These are phyloP conservation scores for Scaptomyza parva DNA, from an alignment of 2,888 invertebrate genomes.

Conservation along the genomic window DNA sequence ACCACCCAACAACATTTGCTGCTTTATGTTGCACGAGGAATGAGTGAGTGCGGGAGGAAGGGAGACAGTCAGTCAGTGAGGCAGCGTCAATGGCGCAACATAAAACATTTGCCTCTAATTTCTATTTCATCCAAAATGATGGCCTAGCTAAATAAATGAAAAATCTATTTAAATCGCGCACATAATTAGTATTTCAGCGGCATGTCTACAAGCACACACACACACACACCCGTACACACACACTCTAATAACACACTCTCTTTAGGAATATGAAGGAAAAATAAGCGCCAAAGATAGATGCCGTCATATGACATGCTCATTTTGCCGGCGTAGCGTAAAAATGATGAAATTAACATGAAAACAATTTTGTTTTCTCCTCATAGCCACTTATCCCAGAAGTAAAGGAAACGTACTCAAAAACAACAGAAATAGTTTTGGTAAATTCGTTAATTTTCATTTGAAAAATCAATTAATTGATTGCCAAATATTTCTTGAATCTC, in stretches of 20 bases:
- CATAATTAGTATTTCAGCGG: slow-evolving; percentile 81
- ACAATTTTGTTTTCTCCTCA: slow-evolving; percentile 7
- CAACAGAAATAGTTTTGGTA: slow-evolving; percentile 14
- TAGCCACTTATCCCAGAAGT: slow-evolving; percentile 20
- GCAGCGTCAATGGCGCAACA: slow-evolving; percentile 69
- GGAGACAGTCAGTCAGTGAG: not conserved
- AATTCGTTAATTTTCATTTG: slow-evolving; percentile 53
- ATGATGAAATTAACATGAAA: slow-evolving; percentile 77
- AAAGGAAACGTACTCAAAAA: slow-evolving; percentile 56
- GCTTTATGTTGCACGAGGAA: slow-evolving; percentile 29
- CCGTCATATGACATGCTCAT: slow-evolving; percentile 76
- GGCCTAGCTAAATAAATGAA: slow-evolving; percentile 79
- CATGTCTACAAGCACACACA: slow-evolving; percentile 60
- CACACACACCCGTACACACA: slow-evolving; percentile 18
- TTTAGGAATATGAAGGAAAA: slow-evolving; percentile 38
- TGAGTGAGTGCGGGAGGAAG: slow-evolving; percentile 1
- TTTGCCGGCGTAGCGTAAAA: slow-evolving; percentile 67
- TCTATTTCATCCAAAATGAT: slow-evolving; percentile 71
- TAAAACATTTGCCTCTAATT: slow-evolving; percentile 78
- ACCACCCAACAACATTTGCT: slow-evolving; percentile 27
- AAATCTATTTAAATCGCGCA: slow-evolving; percentile 81
- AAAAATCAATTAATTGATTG: slow-evolving; percentile 78
- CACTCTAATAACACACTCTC: no score
- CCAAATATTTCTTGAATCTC: slow-evolving; percentile 62
- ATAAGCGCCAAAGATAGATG: slow-evolving; percentile 62